Evolutionary conservation across 2,113 vertebrate genomes (phyloP), one percentile per base, ranked within the genome.

Genomic region (Cephalophus harveyi): DNA sequence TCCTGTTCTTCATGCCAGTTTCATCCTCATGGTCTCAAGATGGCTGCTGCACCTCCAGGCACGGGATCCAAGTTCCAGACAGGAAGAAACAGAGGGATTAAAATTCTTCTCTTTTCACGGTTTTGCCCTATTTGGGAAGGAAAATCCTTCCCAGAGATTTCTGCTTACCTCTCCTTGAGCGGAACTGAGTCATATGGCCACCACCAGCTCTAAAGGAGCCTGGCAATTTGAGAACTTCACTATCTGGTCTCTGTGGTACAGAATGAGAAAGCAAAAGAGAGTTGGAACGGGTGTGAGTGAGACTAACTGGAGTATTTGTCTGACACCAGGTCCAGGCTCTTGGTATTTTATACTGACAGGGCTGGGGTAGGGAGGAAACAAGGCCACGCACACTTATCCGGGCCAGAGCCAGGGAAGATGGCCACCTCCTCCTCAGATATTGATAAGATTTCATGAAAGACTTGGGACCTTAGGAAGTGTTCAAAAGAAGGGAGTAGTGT

Each of bases 381-480:
- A 48, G 89, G 43, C 55, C 88, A 85, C 82, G 36, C 64, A 28
- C 2, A 2, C 67, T 95, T 93, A 85, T 92, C 93, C 48, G 85
- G 78, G 78, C 92, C 59, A 33, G 43, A 88, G 79, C 40, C 95
- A 90, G 25, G 40, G 87, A 85, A 89, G 36, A 95, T 60, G 83
- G 83, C 86, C 81, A 88, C 81, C 81, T 94, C 82, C 50, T 96
- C 86, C 92, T 84, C 82, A 96, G 82, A 94, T 95, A 76, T 30
- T 54, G 89, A 74, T 95, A 93, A 97, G 74, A 57, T 19, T 57
- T 78, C 78, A 4, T 27, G 54, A 90, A 92, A 92, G 84, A 95
- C 84, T 46, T 17, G 30, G 48, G 67, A 55, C 23, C 28, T 52
- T 92, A 33, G 59, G 79, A 95, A 87, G 54, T 43, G 28, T 79